Conservation (phyloP, 2,888 invertebrate genomes). For the Rotaria socialis region DNA sequence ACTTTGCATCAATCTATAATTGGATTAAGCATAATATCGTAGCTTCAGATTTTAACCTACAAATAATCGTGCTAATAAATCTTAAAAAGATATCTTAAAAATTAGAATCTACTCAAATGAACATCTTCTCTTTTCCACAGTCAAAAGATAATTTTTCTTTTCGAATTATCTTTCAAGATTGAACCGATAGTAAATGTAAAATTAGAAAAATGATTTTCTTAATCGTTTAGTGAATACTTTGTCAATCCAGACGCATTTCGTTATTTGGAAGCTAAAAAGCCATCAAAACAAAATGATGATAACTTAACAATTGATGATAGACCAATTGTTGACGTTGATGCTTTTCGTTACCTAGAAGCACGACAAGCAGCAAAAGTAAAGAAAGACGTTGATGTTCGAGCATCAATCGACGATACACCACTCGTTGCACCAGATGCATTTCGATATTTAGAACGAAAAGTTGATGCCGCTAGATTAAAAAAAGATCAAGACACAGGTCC, state of each 20-base stretch:
- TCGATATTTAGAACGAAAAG: constrained; percentile 43
- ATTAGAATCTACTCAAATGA: no score
- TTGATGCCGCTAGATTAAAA: constrained; percentile 35
- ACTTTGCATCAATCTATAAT: no score
- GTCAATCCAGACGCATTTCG: constrained; percentile 14
- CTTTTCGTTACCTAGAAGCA: constrained; percentile 40
- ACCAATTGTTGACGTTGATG: constrained; percentile 41
- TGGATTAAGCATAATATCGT: no score
- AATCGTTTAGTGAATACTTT: background rate
- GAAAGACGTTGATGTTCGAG: constrained; percentile 22
- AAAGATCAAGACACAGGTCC: constrained; percentile 40
- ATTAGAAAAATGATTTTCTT: background rate
- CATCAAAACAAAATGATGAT: background rate
- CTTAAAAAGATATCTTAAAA: no score
- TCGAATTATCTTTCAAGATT: no score
- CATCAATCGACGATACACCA: constrained; percentile 40
- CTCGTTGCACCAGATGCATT: constrained; percentile 43
- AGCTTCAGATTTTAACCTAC: no score
- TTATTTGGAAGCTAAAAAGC: background rate
- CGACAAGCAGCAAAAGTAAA: background rate
- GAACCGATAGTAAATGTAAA: no score
- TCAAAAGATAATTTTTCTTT: no score
- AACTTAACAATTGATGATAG: constrained; percentile 36
- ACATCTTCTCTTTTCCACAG: no score
- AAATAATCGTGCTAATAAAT: no score